phyloP scores from a whole-genome alignment of 2,113 vertebrate genomes.

The Hemichromis elongatus region DNA sequence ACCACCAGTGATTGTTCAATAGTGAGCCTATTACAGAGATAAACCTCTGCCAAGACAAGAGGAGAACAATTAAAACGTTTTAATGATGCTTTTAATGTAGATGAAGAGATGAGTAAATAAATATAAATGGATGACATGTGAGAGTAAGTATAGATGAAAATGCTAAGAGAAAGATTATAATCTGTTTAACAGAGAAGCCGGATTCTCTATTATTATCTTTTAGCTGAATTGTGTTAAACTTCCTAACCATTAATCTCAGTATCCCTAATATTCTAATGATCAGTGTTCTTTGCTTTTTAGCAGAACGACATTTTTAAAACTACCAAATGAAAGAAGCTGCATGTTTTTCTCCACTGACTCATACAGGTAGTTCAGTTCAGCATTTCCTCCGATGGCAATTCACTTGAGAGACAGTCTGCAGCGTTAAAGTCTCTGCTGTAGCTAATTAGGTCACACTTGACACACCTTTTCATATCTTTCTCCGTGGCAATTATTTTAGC shows the following conservation, averaged over 20 bases:
- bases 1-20: constrained; percentile 63
- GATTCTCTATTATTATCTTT: constrained; percentile 37
- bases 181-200: constrained; percentile 4
- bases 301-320: not conserved
- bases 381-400: not conserved
- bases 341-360: not conserved
- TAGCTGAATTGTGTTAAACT: not conserved
- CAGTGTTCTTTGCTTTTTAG: not conserved
- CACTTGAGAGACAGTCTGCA: constrained; percentile 14
- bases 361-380: constrained; percentile 12
- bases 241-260: constrained; percentile 14
- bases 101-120: constrained; percentile 12
- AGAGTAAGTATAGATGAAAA: not conserved
- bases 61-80: constrained; percentile 41
- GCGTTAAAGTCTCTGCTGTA: constrained; percentile 12
- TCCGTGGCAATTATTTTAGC: constrained; percentile 13
- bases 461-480: constrained; percentile 26
- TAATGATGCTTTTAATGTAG: constrained; percentile 53
- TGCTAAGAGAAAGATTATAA: not conserved
- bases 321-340: not conserved
- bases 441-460: constrained; percentile 53
- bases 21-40: constrained; percentile 48
- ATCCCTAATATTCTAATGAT: constrained; percentile 11
- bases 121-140: constrained; percentile 9
- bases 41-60: constrained; percentile 45